Conservation (phyloP, 2,113 vertebrate species). For the Rhodinocichla rosea region DNA sequence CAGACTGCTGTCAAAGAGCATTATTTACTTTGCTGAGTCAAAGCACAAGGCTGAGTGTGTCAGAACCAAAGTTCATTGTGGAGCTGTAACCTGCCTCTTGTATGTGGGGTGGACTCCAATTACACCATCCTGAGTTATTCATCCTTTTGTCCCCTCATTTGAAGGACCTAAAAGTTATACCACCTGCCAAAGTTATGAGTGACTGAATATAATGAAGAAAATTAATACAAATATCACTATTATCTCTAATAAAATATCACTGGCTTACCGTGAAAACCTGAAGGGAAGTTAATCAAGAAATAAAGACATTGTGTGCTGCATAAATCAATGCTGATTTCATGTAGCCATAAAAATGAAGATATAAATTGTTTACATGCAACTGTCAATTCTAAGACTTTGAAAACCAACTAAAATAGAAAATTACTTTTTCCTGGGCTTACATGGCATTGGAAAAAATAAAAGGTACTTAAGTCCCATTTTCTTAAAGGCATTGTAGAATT, state of each 20-base stretch:
- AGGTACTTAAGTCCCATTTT: not conserved
- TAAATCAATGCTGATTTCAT: not conserved
- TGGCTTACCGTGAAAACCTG: not conserved
- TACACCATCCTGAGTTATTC: not conserved
- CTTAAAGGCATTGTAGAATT: not conserved
- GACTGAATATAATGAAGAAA: not conserved
- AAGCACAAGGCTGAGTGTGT: not conserved
- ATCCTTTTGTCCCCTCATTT: not conserved
- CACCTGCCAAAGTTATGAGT: not conserved
- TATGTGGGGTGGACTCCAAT: not conserved
- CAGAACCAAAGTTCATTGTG: not conserved
- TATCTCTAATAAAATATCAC: not conserved
- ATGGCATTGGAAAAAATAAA: not conserved
- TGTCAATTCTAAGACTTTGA: not conserved
- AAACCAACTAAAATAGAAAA: not conserved
- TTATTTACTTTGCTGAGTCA: conserved; percentile 3
- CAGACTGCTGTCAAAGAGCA: not conserved
- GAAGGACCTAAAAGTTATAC: not conserved
- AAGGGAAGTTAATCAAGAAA: not conserved
- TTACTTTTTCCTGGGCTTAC: not conserved
- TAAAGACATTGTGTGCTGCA: not conserved
- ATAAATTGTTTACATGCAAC: not conserved
- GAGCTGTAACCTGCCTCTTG: not conserved
- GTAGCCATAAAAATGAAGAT: not conserved
- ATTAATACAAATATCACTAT: not conserved